These are phyloP conservation scores for Scalopus aquaticus DNA, from an alignment of 2,113 vertebrate genomes.

Conservation along the genomic window DNA sequence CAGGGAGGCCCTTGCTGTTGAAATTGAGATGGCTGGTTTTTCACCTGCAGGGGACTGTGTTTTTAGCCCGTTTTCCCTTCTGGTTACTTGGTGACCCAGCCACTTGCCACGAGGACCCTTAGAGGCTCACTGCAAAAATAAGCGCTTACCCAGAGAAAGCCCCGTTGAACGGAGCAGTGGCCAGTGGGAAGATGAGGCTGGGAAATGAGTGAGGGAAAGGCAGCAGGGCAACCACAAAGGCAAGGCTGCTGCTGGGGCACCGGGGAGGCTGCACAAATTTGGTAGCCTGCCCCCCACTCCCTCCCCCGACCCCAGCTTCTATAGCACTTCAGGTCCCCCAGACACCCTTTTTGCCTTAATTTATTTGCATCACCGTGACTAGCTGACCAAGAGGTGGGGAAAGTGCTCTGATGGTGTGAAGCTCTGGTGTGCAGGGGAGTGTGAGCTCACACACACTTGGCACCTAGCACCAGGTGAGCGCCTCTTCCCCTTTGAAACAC, in stretches of 20 bases:
- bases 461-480: background rate
- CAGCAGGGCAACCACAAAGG: background rate
- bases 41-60: background rate
- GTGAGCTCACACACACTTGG: too few relatives aligned
- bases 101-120: background rate
- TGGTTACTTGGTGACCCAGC: background rate
- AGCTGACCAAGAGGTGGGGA: accelerated
- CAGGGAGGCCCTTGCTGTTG: too few relatives aligned
- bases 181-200: accelerated
- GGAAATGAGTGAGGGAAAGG: background rate
- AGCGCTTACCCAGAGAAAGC: background rate
- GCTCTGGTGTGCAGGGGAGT: background rate
- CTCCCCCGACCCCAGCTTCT: too few relatives aligned
- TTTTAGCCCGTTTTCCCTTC: background rate
- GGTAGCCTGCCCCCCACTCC: too few relatives aligned
- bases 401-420: background rate
- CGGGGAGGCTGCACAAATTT: background rate
- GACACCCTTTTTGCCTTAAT: background rate
- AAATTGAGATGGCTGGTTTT: background rate
- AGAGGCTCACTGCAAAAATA: background rate
- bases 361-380: too few relatives aligned
- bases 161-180: background rate
- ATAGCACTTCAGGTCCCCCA: background rate
- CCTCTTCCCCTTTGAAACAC: background rate
- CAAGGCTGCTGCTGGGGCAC: accelerated